These are phyloP conservation scores for Calephelis perditalis DNA, from an alignment of 2,888 invertebrate species.

Conservation along the genomic window DNA sequence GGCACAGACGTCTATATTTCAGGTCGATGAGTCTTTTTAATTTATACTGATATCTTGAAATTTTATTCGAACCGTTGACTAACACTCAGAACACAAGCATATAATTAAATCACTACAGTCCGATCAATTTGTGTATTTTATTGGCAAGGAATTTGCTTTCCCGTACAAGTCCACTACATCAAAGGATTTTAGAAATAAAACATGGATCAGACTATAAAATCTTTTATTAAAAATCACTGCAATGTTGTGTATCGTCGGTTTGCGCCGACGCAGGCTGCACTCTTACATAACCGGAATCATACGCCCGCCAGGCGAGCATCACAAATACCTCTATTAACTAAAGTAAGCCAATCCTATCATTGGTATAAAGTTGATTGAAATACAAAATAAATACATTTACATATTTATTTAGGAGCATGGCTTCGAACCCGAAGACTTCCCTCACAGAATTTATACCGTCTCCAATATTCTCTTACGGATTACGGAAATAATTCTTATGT, in stretches of 20 bases:
- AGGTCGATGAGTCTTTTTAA: too few species aligned
- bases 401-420: constrained; percentile 36
- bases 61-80: too few species aligned
- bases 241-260: constrained; percentile 53
- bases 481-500: too few species aligned
- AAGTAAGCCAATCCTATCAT: constrained; percentile 38
- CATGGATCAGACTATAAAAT: constrained; percentile 63
- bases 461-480: constrained; percentile 7
- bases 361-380: constrained; percentile 42
- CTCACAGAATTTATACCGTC: constrained; percentile 16
- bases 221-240: constrained; percentile 74
- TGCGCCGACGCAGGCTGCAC: constrained; percentile 44
- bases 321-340: constrained; percentile 59
- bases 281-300: constrained; percentile 59
- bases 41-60: too few species aligned
- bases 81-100: too few species aligned
- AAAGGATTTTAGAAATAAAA: constrained; percentile 37
- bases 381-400: constrained; percentile 67
- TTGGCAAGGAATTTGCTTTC: too few species aligned
- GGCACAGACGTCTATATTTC: too few species aligned
- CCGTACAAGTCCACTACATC: too few species aligned
- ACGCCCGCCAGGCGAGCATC: constrained; percentile 42
- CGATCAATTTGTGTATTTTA: too few species aligned
- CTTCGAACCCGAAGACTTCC: constrained; percentile 34
- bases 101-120: too few species aligned